A percentile compares a stretch with the other conserved stretches of the same genome.
These are phyloP conservation scores for Phrynosoma platyrhinos DNA, from an alignment of 2,113 vertebrate species.

Conservation along the genomic window DNA sequence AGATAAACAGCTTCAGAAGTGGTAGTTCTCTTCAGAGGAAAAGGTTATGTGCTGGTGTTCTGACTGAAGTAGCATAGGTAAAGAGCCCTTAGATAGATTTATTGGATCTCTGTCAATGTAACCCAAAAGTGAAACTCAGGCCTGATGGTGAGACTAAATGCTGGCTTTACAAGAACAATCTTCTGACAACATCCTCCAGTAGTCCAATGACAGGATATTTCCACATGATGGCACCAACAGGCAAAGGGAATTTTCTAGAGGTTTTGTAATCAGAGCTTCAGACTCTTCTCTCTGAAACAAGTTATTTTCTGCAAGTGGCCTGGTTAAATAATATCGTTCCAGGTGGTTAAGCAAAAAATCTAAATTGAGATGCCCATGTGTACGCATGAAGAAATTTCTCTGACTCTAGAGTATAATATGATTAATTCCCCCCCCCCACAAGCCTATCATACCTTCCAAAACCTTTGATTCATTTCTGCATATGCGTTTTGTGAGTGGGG, in stretches of 20 bases:
- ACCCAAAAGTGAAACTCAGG: not conserved
- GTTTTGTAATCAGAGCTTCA: not conserved
- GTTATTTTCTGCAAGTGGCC: not conserved
- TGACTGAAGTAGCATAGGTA: not conserved
- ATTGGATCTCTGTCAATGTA: not conserved
- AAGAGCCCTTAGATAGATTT: not conserved
- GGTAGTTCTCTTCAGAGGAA: not conserved
- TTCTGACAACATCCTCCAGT: not conserved
- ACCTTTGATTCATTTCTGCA: not conserved
- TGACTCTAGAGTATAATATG: not conserved
- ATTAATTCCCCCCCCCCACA: not conserved
- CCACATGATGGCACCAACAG: constrained; percentile 26
- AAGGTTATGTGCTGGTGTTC: not conserved
- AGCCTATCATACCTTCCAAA: not conserved
- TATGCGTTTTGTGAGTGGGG: not conserved
- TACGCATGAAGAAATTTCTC: not conserved
- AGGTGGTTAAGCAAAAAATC: not conserved
- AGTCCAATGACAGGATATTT: not conserved
- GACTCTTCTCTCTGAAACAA: not conserved
- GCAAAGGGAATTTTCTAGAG: constrained; percentile 1
- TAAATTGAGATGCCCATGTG: not conserved
- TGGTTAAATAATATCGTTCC: not conserved
- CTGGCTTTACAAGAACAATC: not conserved
- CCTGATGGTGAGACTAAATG: not conserved
- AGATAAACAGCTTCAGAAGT: not conserved